Evolutionary conservation across 2,113 vertebrate species (phyloP), one percentile per base, ranked within the genome.

Genomic region (Trachemys scripta): DNA sequence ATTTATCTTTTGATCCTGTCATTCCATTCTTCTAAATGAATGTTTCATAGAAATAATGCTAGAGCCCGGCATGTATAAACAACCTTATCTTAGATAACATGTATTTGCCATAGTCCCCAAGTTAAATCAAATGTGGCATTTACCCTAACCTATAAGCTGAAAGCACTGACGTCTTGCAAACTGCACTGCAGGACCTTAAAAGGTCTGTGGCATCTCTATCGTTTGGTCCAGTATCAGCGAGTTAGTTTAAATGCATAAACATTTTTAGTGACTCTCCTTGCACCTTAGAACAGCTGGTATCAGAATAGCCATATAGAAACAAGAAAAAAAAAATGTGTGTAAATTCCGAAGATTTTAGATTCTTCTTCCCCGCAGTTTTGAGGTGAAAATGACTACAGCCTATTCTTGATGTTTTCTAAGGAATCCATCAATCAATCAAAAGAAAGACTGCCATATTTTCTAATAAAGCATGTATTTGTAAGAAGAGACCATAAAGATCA

Each of bases 1-100:
- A 92, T 65, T 90, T 91, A 94, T 24, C 90, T 87, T 93, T 89
- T 56, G 47, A 93, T 54, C 45, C 54, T 79, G 69, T 51, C 49
- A 59, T 80, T 95, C 24, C 65, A 54, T 79, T 35, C 65, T 79
- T 51, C 57, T 80, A 45, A 14, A 90, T 56, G 5, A 80, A 35
- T 47, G 59, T n/a, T 75, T 65, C 79, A 75, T 24, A 42, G 4
- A 75, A 75, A 38, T 75, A 35, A 65, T 69, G 22, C 80, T 81
- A 54, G 35, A 13, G 49, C 17, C 65, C 31, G 10, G 90, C 12
- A 42, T 51, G 47, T 69, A 75, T 45, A 85, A 72, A 19, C 62
- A 78, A 8, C 20, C 78, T 38, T 79, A 16, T 49, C 78, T 3
- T 62, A 11, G 4, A 8, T 9, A 56, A 51, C 29, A 16, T 31